Conservation (phyloP, 2,797 vertebrate species). For the Hydrophis major region DNA sequence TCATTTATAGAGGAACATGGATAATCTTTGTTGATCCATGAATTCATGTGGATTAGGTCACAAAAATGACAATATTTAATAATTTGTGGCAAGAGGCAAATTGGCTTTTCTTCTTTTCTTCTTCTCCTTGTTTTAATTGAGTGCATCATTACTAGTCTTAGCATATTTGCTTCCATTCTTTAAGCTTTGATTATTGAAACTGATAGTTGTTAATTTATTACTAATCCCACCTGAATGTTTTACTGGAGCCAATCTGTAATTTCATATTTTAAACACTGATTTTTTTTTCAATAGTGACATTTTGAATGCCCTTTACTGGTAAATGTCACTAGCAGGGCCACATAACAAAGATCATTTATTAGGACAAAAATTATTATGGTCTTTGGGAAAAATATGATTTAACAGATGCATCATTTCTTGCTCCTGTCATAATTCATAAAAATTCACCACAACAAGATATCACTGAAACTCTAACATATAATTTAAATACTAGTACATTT, state of each 20-base stretch:
- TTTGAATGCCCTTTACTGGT: not conserved
- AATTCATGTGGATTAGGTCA: conserved; percentile 33
- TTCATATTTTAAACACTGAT: not conserved
- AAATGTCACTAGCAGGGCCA: not conserved
- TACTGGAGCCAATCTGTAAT: conserved; percentile 15
- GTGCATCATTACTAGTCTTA: conserved; percentile 24
- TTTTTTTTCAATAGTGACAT: not conserved
- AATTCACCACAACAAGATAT: not conserved
- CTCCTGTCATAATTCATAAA: not conserved
- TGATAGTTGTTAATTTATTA: conserved; percentile 39
- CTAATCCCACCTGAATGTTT: conserved; percentile 26
- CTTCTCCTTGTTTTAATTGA: conserved; percentile 37
- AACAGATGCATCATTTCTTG: not conserved
- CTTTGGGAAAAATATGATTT: not conserved
- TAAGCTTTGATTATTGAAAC: conserved; percentile 36
- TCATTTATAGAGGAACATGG: conserved; percentile 21
- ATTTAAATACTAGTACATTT: not conserved
- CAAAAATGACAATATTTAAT: conserved; percentile 38
- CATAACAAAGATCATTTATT: not conserved
- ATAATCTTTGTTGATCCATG: conserved; percentile 39
- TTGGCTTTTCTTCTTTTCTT: conserved; percentile 29
- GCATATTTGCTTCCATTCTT: not conserved
- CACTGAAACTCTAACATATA: not conserved
- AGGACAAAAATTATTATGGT: not conserved
- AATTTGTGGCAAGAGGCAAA: conserved; percentile 54